Evolutionary conservation across 2,888 invertebrate genomes (phyloP), one percentile per base, ranked within the genome.

Genomic region (Caenorhabditis doughertyi): DNA sequence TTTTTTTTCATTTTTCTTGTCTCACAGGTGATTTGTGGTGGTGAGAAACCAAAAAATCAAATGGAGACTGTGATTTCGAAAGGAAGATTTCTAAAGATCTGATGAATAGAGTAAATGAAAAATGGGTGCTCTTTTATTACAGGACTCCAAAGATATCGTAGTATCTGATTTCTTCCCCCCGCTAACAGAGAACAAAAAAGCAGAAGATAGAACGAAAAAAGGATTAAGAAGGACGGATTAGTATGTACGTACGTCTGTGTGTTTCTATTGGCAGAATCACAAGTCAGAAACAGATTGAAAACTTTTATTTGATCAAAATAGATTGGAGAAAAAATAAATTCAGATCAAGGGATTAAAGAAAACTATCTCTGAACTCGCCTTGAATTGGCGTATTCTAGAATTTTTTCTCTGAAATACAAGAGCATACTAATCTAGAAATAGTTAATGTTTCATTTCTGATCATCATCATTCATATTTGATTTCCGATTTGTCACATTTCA

Each of bases 31-130:
- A 13, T 53, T 16, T 35, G 13, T 21, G 7, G 21, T n/a, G 9
- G 29, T n/a, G 25, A 56, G n/a, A 32, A 39, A 58, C 23, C 58
- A 58, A 58, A 58, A 58, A 58, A 58, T 29, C 58, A 58, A 58
- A 25, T n/a, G n/a, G n/a, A n/a, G n/a, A n/a, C n/a, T n/a, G n/a
- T n/a, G n/a, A n/a, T n/a, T n/a, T n/a, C n/a, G n/a, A n/a, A n/a
- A n/a, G n/a, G n/a, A n/a, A n/a, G n/a, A n/a, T n/a, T n/a, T n/a
- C n/a, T n/a, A n/a, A n/a, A n/a, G n/a, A n/a, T n/a, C n/a, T n/a
- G n/a, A n/a, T n/a, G n/a, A n/a, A n/a, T n/a, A n/a, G n/a, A n/a
- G n/a, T n/a, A n/a, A n/a, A n/a, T n/a, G n/a, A n/a, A n/a, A n/a
- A n/a, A n/a, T n/a, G n/a, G n/a, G n/a, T 39, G 39, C 39, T 9